phyloP scores from a whole-genome alignment of 2,113 vertebrate genomes.

The Cairina moschata region DNA sequence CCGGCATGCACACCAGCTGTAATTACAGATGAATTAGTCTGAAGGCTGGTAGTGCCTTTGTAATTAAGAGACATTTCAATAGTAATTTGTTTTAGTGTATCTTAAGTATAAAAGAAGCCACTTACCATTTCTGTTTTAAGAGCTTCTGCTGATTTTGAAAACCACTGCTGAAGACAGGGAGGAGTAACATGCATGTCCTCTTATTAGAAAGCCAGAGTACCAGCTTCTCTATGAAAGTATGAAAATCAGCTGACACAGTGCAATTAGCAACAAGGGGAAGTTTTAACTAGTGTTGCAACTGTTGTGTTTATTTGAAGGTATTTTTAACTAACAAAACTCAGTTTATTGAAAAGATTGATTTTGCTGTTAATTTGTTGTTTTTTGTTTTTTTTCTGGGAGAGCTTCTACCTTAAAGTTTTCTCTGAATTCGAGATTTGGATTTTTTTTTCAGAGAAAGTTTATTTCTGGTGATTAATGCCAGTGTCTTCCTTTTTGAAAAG shows the following conservation, averaged over 20 bases:
- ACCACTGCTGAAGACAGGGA: not conserved
- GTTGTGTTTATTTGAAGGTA: not conserved
- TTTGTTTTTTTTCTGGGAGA: not conserved
- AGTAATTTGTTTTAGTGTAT: not conserved
- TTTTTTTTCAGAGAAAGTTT: not conserved
- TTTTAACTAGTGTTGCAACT: conserved; percentile 33
- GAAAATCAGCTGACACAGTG: conserved; percentile 17
- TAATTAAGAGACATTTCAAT: not conserved
- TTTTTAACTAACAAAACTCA: not conserved
- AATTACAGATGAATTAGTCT: not conserved
- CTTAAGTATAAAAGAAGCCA: not conserved
- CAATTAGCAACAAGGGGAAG: conserved; percentile 36
- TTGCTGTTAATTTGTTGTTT: not conserved
- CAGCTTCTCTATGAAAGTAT: conserved; percentile 2
- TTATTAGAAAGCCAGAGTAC: conserved; percentile 52
- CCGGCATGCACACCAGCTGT: not conserved
- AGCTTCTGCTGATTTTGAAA: not conserved
- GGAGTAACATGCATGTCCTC: conserved; percentile 3
- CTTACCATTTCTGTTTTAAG: conserved; percentile 37
- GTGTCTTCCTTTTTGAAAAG: not conserved
- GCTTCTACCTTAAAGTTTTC: not conserved
- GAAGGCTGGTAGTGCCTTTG: not conserved
- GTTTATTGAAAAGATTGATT: not conserved
- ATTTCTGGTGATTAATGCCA: not conserved
- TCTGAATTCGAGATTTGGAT: not conserved